Conservation (phyloP, 2,797 vertebrate genomes). For the Tragopan temminckii region DNA sequence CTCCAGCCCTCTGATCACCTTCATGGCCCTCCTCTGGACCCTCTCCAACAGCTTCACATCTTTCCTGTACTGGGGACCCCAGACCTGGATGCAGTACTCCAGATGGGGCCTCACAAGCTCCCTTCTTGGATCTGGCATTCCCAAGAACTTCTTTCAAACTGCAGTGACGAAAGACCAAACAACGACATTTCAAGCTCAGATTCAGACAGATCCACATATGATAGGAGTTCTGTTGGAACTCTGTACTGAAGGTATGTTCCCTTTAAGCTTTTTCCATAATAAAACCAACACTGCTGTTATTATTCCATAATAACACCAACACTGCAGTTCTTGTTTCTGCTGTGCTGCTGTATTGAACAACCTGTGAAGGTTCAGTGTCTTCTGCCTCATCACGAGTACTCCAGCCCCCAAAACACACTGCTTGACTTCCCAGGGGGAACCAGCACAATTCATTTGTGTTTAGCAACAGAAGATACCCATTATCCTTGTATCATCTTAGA, state of each 20-base stretch:
- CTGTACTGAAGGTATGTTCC: background rate
- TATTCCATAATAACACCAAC: background rate
- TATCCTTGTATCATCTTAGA: background rate
- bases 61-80: too few relatives aligned
- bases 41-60: too few relatives aligned
- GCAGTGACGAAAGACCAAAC: background rate
- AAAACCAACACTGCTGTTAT: background rate
- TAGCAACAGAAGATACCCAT: background rate
- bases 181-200: background rate
- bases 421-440: fast-evolving
- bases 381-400: background rate
- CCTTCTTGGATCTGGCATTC: background rate
- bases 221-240: background rate
- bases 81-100: too few relatives aligned
- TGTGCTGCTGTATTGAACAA: background rate
- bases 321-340: background rate
- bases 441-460: background rate
- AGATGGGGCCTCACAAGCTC: too few relatives aligned
- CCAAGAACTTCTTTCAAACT: background rate
- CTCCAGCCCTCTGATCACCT: too few relatives aligned
- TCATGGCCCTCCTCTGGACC: too few relatives aligned
- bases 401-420: background rate
- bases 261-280: background rate
- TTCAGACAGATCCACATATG: background rate
- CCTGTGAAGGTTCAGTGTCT: background rate